A percentile compares a stretch with the other conserved stretches of the same genome.
These are phyloP conservation scores for Drosophila flavopinicola DNA, from an alignment of 2,888 invertebrate species.

Conservation along the genomic window DNA sequence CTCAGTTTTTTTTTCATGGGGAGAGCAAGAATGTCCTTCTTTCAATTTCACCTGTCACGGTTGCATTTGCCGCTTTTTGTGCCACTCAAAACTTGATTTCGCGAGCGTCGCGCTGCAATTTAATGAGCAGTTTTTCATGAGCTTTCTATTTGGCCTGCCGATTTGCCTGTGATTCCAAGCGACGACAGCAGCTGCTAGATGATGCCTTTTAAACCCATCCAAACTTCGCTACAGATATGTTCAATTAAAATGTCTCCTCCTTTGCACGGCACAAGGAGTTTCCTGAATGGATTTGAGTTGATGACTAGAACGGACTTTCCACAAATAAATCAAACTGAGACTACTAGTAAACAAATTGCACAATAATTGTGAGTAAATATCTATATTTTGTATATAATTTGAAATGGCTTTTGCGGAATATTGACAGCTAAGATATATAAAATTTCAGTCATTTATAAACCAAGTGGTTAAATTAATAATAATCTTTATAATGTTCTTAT, in stretches of 20 bases:
- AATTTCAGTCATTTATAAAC: too few relatives aligned
- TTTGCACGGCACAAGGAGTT: background rate
- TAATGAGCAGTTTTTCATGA: slow-evolving; percentile 65
- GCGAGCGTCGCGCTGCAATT: slow-evolving; percentile 48
- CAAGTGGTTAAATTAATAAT: too few relatives aligned
- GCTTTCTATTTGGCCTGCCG: slow-evolving; percentile 26
- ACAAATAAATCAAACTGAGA: too few relatives aligned
- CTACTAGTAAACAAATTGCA: too few relatives aligned
- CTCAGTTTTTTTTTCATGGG: slow-evolving; percentile 24
- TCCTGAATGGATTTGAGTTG: background rate
- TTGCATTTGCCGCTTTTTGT: slow-evolving; percentile 59
- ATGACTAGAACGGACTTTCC: background rate
- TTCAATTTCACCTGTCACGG: slow-evolving; percentile 57
- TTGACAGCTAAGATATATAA: too few relatives aligned
- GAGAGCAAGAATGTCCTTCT: slow-evolving; percentile 16
- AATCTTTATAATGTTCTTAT: too few relatives aligned
- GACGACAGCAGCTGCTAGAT: slow-evolving; percentile 20
- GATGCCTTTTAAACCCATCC: background rate
- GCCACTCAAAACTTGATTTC: slow-evolving; percentile 49
- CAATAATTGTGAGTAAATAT: too few relatives aligned
- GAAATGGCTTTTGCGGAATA: too few relatives aligned
- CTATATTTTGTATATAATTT: too few relatives aligned
- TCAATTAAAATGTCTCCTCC: slow-evolving; percentile 4
- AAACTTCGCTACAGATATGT: background rate
- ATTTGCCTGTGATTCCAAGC: slow-evolving; percentile 44